phyloP scores from a whole-genome alignment of 2,888 invertebrate genomes.

The Pyrochroa serraticornis region DNA sequence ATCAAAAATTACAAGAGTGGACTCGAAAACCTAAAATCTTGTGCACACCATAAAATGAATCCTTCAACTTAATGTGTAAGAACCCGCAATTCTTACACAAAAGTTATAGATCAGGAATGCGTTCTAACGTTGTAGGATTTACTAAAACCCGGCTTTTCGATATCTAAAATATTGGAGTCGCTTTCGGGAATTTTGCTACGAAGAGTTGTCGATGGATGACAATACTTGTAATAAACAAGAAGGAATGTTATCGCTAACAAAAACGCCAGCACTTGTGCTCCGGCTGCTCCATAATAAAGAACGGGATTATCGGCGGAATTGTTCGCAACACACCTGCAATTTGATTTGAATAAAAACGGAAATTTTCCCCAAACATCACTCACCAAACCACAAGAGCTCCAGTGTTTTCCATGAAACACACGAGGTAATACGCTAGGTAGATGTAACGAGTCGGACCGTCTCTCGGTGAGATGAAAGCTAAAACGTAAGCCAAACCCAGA shows the following conservation, averaged over 20 bases:
- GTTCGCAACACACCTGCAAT: constrained; percentile 56
- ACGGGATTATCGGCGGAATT: constrained; percentile 54
- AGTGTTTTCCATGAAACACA: constrained; percentile 61
- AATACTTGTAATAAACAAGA: constrained; percentile 57
- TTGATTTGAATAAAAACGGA: too few species aligned
- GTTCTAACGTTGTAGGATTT: constrained; percentile 52
- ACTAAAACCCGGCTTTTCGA: constrained; percentile 54
- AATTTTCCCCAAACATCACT: constrained; percentile 33
- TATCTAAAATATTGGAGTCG: constrained; percentile 46
- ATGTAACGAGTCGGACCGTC: constrained; percentile 65
- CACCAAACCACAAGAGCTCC: constrained; percentile 59
- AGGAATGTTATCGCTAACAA: constrained; percentile 55
- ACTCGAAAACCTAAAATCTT: constrained; percentile 7
- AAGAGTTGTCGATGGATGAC: constrained; percentile 54
- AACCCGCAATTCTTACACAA: constrained; percentile 38
- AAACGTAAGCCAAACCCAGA: constrained; percentile 65
- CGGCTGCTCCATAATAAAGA: constrained; percentile 57
- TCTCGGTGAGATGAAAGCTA: constrained; percentile 66
- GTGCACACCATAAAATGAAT: neutral
- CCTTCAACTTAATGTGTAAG: constrained; percentile 3
- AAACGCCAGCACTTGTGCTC: constrained; percentile 55
- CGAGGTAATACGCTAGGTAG: constrained; percentile 59
- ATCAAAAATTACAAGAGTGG: constrained; percentile 10
- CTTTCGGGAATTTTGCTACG: constrained; percentile 48
- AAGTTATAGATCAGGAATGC: constrained; percentile 51